Evolutionary conservation across 1,140 invertebrate genomes (phyloP).

Genomic region (Drosophila baimaii): DNA sequence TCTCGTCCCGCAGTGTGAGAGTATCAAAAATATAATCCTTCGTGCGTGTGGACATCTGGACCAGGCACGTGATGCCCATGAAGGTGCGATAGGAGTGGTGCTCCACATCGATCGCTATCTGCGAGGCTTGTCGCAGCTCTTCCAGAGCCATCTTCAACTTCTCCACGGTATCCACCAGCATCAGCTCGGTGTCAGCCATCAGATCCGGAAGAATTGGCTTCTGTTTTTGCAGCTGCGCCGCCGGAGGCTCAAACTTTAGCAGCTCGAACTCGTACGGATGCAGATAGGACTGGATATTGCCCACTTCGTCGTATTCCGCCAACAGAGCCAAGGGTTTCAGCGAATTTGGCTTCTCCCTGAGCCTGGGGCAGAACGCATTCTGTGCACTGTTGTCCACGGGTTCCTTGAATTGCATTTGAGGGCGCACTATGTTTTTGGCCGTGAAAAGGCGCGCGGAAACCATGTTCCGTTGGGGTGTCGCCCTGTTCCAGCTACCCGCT

Average conservation of each 20-base stretch:
- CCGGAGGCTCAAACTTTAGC: conserved; percentile 87
- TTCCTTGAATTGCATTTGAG: conserved; percentile 93
- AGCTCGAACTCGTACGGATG: conserved; percentile 97
- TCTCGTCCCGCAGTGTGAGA: conserved; percentile 91
- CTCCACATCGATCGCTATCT: conserved; percentile 95
- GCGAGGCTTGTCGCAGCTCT: conserved; percentile 87
- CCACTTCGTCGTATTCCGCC: conserved; percentile 88
- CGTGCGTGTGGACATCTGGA: conserved; percentile 95
- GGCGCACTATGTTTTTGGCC: conserved; percentile 91
- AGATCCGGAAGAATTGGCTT: conserved; percentile 84
- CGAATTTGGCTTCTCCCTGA: conserved; percentile 95
- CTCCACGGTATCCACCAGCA: conserved; percentile 88
- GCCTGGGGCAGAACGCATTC: conserved; percentile 91
- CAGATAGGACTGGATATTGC: conserved; percentile 87
- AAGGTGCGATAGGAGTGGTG: conserved; percentile 94
- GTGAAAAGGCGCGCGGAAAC: conserved; percentile 86
- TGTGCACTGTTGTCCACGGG: conserved; percentile 92
- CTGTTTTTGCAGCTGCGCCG: conserved; percentile 84
- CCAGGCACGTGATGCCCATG: conserved; percentile 94
- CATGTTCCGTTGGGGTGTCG: conserved; percentile 34
- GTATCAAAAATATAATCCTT: conserved; percentile 97
- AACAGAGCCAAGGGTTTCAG: conserved; percentile 91
- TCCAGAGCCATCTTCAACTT: conserved; percentile 88
- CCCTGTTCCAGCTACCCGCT: conserved; percentile 81
- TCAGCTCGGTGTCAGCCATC: conserved; percentile 88